These are phyloP conservation scores for Drosophila vallismaia DNA, from an alignment of 2,888 invertebrate genomes.

Conservation along the genomic window DNA sequence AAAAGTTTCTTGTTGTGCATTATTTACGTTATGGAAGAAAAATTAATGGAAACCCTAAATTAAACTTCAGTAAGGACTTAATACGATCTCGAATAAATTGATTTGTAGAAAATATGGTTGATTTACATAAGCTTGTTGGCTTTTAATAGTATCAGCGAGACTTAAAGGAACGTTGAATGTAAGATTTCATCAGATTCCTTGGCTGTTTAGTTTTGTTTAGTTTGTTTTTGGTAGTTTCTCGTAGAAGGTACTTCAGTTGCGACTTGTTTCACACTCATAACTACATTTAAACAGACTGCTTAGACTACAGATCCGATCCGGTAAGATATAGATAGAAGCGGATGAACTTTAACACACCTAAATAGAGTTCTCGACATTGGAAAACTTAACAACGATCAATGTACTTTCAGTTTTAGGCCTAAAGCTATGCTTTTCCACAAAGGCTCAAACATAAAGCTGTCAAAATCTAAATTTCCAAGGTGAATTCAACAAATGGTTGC, in stretches of 20 bases:
- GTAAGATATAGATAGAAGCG: conserved; percentile 12
- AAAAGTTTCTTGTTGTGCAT: conserved; percentile 27
- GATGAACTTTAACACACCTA: conserved; percentile 56
- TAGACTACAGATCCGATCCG: conserved; percentile 22
- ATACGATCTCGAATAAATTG: conserved; percentile 22
- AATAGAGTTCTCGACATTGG: conserved; percentile 45
- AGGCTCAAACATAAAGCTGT: conserved; percentile 58
- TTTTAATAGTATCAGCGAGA: conserved; percentile 20
- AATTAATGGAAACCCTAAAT: conserved; percentile 23
- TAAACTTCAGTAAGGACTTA: conserved; percentile 17
- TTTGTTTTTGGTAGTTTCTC: conserved; percentile 24
- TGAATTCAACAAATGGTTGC: background rate
- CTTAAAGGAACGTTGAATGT: conserved; percentile 46
- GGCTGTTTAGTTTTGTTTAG: conserved; percentile 20
- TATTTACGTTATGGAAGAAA: conserved; percentile 32
- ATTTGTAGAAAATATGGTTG: conserved; percentile 39
- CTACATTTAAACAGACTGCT: conserved; percentile 29
- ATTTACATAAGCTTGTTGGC: conserved; percentile 31
- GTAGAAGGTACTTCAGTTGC: conserved; percentile 78
- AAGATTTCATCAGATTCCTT: conserved; percentile 34
- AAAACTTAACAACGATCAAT: conserved; percentile 69
- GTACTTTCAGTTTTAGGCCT: conserved; percentile 36
- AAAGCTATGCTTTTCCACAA: conserved; percentile 61
- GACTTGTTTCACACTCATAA: conserved; percentile 59
- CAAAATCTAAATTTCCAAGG: conserved; percentile 17